Percentiles rank a stretch among this genome's conserved stretches.
Conservation (phyloP, 2,113 vertebrate genomes). For the Coryphaenoides rupestris region DNA sequence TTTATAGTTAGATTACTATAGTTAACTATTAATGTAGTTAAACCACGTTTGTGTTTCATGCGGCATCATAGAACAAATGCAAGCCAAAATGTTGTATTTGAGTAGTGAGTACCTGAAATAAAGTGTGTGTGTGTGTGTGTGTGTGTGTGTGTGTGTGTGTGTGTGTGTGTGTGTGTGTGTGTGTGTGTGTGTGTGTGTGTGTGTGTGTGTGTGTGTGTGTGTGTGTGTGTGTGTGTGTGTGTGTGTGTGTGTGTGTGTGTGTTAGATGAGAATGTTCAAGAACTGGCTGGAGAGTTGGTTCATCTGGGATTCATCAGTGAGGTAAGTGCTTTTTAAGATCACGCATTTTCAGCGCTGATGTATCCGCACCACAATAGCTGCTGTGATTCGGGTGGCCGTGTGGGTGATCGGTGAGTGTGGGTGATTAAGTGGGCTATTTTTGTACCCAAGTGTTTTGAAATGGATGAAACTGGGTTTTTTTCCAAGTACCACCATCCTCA, state of each 20-base stretch:
- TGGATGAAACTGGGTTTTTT: no score
- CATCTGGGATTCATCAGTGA: slow-evolving; percentile 91
- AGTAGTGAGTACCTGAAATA: no score
- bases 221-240: slow-evolving; percentile 9
- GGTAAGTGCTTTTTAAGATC: slow-evolving; percentile 66
- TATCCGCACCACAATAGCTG: not conserved
- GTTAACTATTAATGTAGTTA: no score
- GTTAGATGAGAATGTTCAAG: slow-evolving; percentile 86
- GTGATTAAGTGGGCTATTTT: no score
- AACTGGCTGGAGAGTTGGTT: slow-evolving; percentile 86
- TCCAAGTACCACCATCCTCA: no score
- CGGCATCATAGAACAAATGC: no score
- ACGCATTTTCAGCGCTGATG: not conserved
- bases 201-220: slow-evolving; percentile 30
- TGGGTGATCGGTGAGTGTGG: slow-evolving; percentile 5
- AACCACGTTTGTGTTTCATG: no score
- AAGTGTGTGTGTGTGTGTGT: slow-evolving; percentile 20
- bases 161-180: slow-evolving; percentile 24
- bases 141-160: slow-evolving; percentile 25
- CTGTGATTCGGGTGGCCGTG: not conserved
- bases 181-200: slow-evolving; percentile 15
- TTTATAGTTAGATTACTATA: no score
- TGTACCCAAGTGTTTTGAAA: no score
- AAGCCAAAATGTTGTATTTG: no score
- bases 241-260: slow-evolving; percentile 24